A percentile compares a stretch with the other conserved stretches of the same genome.
phyloP scores from a whole-genome alignment of 2,797 vertebrate species.

The Manis javanica region DNA sequence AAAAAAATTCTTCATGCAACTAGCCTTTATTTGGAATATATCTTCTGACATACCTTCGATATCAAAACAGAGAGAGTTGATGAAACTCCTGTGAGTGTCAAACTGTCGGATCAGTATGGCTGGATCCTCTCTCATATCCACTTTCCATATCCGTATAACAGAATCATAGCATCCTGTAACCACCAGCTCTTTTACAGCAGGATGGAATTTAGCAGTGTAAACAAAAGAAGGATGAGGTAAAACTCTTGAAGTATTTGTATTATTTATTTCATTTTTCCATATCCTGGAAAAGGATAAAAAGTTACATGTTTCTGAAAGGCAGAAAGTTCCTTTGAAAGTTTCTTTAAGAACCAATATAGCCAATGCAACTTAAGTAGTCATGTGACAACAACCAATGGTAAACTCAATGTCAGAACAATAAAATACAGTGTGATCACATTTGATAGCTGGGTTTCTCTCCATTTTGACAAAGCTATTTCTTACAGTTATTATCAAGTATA shows the following conservation, averaged over 20 bases:
- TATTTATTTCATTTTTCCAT: slow-evolving; percentile 93
- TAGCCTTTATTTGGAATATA: not conserved
- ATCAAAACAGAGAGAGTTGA: slow-evolving; percentile 96
- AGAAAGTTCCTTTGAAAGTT: not conserved
- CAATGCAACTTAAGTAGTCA: not conserved
- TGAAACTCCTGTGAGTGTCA: slow-evolving; percentile 93
- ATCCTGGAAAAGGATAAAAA: slow-evolving; percentile 86
- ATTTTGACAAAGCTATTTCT: slow-evolving; percentile 37
- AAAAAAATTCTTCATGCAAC: not conserved
- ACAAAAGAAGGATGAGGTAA: slow-evolving; percentile 97
- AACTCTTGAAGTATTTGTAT: slow-evolving; percentile 90
- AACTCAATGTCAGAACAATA: slow-evolving; percentile 4
- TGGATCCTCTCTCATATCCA: slow-evolving; percentile 90
- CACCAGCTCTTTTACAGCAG: slow-evolving; percentile 90
- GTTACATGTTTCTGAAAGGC: slow-evolving; percentile 8
- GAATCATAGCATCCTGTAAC: slow-evolving; percentile 95
- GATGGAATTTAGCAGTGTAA: slow-evolving; percentile 95
- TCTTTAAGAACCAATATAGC: not conserved
- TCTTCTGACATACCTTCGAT: slow-evolving; percentile 90
- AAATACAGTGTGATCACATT: slow-evolving; percentile 35
- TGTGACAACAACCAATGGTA: not conserved
- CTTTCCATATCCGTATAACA: slow-evolving; percentile 93
- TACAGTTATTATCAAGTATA: not conserved
- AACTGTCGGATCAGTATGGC: slow-evolving; percentile 94
- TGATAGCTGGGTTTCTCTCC: not conserved